These are phyloP conservation scores for Leucophenga maculata DNA, from an alignment of 2,888 invertebrate genomes.

Conservation along the genomic window DNA sequence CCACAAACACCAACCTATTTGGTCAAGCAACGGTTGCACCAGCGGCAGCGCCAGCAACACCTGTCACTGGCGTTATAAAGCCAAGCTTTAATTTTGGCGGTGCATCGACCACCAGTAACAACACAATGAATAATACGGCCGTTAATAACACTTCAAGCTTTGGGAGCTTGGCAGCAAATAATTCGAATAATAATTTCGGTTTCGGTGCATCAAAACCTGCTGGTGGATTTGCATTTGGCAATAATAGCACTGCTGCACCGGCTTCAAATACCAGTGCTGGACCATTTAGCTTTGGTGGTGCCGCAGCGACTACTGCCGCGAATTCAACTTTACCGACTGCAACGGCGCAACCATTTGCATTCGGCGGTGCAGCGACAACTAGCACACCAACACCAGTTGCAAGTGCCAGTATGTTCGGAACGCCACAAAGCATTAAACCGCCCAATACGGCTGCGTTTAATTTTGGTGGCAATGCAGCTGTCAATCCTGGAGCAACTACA, in stretches of 20 bases:
- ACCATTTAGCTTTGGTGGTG: conserved; percentile 45
- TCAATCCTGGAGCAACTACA: not conserved
- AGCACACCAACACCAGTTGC: conserved; percentile 3
- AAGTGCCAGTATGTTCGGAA: conserved; percentile 2
- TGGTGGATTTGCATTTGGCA: conserved; percentile 50
- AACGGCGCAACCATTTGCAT: conserved; percentile 48
- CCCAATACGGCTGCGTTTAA: conserved; percentile 43
- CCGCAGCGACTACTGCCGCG: not conserved
- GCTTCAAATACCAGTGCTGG: not conserved
- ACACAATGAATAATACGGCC: not conserved
- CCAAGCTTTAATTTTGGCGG: conserved; percentile 49
- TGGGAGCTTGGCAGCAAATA: conserved; percentile 36
- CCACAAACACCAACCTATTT: conserved; percentile 43
- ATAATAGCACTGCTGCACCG: not conserved
- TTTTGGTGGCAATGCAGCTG: conserved; percentile 41
- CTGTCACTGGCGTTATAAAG: conserved; percentile 37
- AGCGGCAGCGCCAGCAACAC: conserved; percentile 2
- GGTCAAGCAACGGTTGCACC: conserved; percentile 26
- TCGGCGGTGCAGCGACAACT: conserved; percentile 40
- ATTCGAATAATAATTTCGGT: conserved; percentile 51
- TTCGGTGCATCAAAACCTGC: conserved; percentile 40
- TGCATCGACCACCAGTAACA: not conserved
- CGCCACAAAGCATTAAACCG: conserved; percentile 25
- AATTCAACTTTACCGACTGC: conserved; percentile 1
- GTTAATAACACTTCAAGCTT: conserved; percentile 28